Percentiles rank a stretch among this genome's conserved stretches.
Evolutionary conservation across 2,797 vertebrate species (phyloP).

Genomic region (Nasua narica): DNA sequence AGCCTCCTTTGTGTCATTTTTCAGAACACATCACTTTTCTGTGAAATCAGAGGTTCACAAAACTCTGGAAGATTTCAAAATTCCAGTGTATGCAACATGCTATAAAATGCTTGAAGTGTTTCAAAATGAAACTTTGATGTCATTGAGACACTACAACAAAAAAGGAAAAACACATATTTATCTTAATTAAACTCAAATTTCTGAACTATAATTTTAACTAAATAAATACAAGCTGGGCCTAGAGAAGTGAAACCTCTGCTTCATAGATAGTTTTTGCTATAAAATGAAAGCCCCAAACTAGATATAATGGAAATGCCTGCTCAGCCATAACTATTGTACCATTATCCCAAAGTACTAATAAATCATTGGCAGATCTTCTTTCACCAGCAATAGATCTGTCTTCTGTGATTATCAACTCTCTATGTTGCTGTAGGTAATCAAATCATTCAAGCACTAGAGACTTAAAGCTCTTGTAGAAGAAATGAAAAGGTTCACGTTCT

Average conservation of each 20-base stretch:
- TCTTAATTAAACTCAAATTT: not conserved
- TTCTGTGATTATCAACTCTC: not conserved
- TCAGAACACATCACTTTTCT: not conserved
- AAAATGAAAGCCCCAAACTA: not conserved
- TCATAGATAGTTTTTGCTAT: not conserved
- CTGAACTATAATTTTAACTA: not conserved
- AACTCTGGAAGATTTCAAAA: not conserved
- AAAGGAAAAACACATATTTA: not conserved
- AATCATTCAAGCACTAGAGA: constrained; percentile 21
- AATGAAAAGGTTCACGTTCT: not conserved
- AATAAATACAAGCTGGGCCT: not conserved
- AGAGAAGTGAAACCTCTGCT: not conserved
- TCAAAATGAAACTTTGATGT: constrained; percentile 15
- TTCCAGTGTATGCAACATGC: not conserved
- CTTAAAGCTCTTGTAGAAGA: not conserved
- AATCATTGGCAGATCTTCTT: not conserved
- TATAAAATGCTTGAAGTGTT: not conserved
- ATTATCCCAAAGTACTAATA: not conserved
- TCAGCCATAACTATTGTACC: not conserved
- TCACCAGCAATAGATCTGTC: not conserved
- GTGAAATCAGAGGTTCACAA: not conserved
- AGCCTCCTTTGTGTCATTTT: not conserved
- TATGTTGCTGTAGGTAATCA: not conserved
- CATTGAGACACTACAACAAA: not conserved
- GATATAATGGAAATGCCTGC: not conserved